Base-by-base conservation (phyloP, 1,140 invertebrate species). In the Caerostris darwini region DNA sequence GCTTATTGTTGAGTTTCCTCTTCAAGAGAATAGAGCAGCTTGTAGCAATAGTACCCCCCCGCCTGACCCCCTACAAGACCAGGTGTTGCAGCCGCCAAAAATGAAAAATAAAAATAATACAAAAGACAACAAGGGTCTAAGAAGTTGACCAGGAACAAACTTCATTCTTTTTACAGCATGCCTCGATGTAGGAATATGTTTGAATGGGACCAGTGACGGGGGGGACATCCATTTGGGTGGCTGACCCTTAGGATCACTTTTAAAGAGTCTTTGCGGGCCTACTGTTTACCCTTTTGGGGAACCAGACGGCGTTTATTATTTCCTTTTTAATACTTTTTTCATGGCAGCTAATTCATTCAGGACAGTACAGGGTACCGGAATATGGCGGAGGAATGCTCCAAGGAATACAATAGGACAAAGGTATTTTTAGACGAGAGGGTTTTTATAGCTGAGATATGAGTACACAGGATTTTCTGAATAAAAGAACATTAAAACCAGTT, bases 41-140 rank as follows among this genome's bases (percentile, higher is more conserved):
- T 59, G 71, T 90, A 19, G 71, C 54, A 69, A 34, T 69, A n/a
- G 53, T 56, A 56, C 54, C 59, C 57, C 58, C 8, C 10, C 17
- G 3, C 12, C 56, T 3, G 34, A 50, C 53, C 87, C 12, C 19
- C n/a, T n/a, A n/a, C n/a, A 67, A 17, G 56, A 5, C 89, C 89
- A 77, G 69, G 69, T 81, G 67, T 86, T 86, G 56, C 17, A 53
- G 53, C 14, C 17, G 59, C 12, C 61, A 71, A 56, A 56, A 54
- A 34, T 58, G 50, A 59, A 17, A 69, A 67, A 69, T 7, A 90
- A 53, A 86, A 77, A 77, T 77, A 77, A 64, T 59, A 64, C 19
- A 50, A 90, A 90, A 90, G 88, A 90, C 34, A 90, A 90, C 88
- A 81, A 90, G 89, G 89, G 81, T 8, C 71, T 71, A 8, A 90